phyloP scores from a whole-genome alignment of 2,888 invertebrate genomes.

The Perizoma flavofasciatum region DNA sequence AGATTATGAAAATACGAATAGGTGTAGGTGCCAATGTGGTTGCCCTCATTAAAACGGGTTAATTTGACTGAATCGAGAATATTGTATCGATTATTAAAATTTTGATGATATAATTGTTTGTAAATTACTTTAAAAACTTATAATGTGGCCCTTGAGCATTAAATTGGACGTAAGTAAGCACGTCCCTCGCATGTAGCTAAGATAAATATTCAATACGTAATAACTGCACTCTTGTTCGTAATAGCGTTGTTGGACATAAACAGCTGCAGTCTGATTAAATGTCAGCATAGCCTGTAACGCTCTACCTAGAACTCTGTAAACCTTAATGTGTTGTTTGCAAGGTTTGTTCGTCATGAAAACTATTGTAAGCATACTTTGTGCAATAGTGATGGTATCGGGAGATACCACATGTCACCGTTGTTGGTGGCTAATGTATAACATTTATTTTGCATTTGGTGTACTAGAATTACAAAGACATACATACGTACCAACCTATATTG shows the following conservation, averaged over 20 bases:
- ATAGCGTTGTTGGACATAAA: background rate
- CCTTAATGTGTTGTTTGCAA: slow-evolving; percentile 13
- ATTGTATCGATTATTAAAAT: slow-evolving; percentile 52
- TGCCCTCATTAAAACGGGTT: slow-evolving; percentile 18
- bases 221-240: slow-evolving; percentile 38
- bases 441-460: too few relatives aligned
- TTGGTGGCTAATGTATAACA: too few relatives aligned
- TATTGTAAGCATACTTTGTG: background rate
- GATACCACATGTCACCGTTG: too few relatives aligned
- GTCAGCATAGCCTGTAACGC: slow-evolving; percentile 21
- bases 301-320: slow-evolving; percentile 20
- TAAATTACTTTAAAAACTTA: slow-evolving; percentile 70
- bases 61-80: slow-evolving; percentile 38
- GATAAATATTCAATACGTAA: slow-evolving; percentile 63
- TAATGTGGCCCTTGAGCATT: slow-evolving; percentile 63
- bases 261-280: slow-evolving; percentile 59
- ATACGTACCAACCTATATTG: too few relatives aligned
- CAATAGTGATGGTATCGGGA: too few relatives aligned
- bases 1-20: slow-evolving; percentile 6
- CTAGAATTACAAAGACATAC: too few relatives aligned
- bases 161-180: slow-evolving; percentile 65
- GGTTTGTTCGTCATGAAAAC: slow-evolving; percentile 15
- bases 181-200: slow-evolving; percentile 40
- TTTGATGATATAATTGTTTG: slow-evolving; percentile 71
- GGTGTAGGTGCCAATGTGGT: slow-evolving; percentile 4